phyloP scores from a whole-genome alignment of 2,888 invertebrate genomes.

The Melinopterus prodromus region DNA sequence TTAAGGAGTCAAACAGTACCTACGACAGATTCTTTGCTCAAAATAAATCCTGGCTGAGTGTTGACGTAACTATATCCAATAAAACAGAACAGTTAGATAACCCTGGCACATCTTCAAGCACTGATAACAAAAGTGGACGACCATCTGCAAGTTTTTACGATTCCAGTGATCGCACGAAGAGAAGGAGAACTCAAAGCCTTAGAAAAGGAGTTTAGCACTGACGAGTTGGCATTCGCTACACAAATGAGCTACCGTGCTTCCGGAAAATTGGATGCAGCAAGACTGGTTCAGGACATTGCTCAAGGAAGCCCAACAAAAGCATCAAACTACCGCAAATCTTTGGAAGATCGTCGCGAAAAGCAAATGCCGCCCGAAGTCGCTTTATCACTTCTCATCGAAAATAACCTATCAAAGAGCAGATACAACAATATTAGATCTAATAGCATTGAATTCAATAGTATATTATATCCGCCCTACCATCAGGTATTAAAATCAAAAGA shows the following conservation, averaged over 20 bases:
- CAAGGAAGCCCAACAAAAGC: slow-evolving; percentile 8
- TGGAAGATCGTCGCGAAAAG: neutral
- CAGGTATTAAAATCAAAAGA: no score
- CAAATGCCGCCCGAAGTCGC: neutral
- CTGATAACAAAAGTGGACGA: neutral
- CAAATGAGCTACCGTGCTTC: neutral
- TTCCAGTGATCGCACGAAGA: neutral
- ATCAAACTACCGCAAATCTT: slow-evolving; percentile 16
- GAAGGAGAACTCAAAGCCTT: slow-evolving; percentile 6
- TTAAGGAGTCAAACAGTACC: no score
- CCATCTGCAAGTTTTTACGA: slow-evolving; percentile 4
- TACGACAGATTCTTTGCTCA: no score
- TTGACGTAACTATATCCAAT: no score
- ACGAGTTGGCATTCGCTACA: slow-evolving; percentile 15
- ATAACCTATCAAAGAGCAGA: neutral
- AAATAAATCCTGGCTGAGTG: no score
- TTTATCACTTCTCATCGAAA: slow-evolving; percentile 18
- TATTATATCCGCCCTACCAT: neutral
- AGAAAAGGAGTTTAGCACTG: neutral
- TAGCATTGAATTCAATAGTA: neutral
- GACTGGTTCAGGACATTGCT: slow-evolving; percentile 13
- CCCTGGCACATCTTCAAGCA: no score
- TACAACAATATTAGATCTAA: neutral
- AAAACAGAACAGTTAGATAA: no score
- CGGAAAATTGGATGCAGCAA: slow-evolving; percentile 20